Conservation (phyloP, 2,113 vertebrate genomes). For the Sminthopsis crassicaudata region DNA sequence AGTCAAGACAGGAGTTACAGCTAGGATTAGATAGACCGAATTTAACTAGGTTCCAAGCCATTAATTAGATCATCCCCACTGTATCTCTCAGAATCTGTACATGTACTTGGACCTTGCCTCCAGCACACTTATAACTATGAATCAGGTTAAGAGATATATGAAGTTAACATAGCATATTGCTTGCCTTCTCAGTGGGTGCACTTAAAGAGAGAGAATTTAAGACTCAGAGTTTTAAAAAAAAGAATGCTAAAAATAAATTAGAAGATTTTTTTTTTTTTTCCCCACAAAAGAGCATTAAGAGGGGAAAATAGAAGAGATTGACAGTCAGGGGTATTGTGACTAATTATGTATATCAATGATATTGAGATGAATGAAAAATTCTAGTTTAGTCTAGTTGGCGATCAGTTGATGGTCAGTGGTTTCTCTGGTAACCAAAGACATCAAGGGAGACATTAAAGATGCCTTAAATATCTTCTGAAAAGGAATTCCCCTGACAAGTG, state of each 20-base stretch:
- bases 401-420: not conserved
- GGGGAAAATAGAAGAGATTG: not conserved
- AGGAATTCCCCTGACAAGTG: not conserved
- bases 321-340: not conserved
- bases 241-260: not conserved
- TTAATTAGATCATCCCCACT: constrained; percentile 35
- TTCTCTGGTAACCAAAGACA: not conserved
- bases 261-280: no score
- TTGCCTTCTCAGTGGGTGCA: not conserved
- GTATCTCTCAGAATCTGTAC: not conserved
- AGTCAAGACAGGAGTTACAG: not conserved
- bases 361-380: not conserved
- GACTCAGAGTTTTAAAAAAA: not conserved
- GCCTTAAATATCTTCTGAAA: not conserved
- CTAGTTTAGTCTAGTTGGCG: not conserved
- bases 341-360: not conserved
- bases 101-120: constrained; percentile 6
- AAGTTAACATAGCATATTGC: not conserved
- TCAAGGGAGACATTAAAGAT: not conserved
- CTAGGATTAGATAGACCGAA: not conserved
- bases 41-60: constrained; percentile 30
- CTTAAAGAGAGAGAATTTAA: not conserved
- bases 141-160: not conserved
- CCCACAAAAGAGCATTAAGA: not conserved
- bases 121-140: not conserved